Evolutionary conservation across 2,888 invertebrate genomes (phyloP).

Genomic region (Penaeus monodon): DNA sequence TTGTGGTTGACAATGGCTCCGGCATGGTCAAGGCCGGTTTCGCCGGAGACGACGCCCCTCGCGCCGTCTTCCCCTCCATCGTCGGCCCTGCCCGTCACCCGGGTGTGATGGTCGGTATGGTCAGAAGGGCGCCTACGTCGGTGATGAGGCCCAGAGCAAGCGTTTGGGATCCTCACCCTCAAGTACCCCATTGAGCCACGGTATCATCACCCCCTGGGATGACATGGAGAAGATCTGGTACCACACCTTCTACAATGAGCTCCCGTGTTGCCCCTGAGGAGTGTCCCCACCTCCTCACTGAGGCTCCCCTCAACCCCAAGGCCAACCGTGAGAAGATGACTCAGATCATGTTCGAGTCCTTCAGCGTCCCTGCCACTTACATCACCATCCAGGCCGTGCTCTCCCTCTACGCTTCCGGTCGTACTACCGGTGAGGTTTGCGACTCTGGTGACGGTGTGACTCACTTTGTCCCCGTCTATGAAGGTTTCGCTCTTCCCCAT

Average conservation of each 20-base stretch:
- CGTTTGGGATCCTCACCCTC: constrained; percentile 73
- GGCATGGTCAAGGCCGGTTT: no score
- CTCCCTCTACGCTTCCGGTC: constrained; percentile 26
- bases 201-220: constrained; percentile 73
- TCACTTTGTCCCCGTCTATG: constrained; percentile 6
- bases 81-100: constrained; percentile 81
- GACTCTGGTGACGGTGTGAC: constrained; percentile 15
- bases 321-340: constrained; percentile 97
- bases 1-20: no score
- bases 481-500: constrained; percentile 18
- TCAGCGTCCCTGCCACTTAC: constrained; percentile 68
- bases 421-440: constrained; percentile 37
- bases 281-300: constrained; percentile 76
- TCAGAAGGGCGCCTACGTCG: constrained; percentile 91
- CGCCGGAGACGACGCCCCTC: constrained; percentile 68
- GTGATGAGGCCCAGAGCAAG: constrained; percentile 94
- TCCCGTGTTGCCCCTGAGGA: constrained; percentile 71
- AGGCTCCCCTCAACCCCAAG: constrained; percentile 93
- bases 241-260: constrained; percentile 71
- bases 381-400: constrained; percentile 28
- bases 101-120: constrained; percentile 72
- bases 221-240: constrained; percentile 72
- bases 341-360: constrained; percentile 83
- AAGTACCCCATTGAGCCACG: constrained; percentile 74
- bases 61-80: constrained; percentile 81